A percentile compares a stretch with the other conserved stretches of the same genome.
phyloP scores from a whole-genome alignment of 2,113 vertebrate species.

The Pomatostomus ruficeps region DNA sequence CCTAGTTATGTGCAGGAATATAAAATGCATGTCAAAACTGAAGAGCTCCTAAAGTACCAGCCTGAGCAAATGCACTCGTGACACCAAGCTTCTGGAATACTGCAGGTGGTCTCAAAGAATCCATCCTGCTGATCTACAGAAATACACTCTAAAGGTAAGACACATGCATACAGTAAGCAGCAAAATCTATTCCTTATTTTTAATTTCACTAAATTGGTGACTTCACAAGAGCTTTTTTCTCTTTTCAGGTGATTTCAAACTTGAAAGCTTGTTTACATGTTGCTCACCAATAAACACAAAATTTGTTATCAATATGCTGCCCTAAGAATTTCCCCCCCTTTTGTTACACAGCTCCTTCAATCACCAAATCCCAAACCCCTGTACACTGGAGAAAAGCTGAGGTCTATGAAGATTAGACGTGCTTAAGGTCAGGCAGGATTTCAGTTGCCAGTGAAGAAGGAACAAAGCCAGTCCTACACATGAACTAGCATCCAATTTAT shows the following conservation, averaged over 20 bases:
- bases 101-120: neutral
- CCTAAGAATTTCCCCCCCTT: neutral
- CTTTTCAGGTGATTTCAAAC: neutral
- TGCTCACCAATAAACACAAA: neutral
- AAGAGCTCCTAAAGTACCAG: neutral
- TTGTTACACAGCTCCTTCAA: neutral
- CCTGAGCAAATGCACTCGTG: neutral
- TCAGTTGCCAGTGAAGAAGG: neutral
- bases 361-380: neutral
- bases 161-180: neutral
- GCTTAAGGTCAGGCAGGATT: neutral
- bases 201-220: neutral
- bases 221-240: neutral
- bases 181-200: neutral
- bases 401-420: neutral
- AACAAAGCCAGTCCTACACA: neutral
- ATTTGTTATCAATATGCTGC: neutral
- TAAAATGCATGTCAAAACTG: neutral
- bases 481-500: neutral
- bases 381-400: neutral
- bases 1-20: neutral
- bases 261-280: neutral
- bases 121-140: neutral
- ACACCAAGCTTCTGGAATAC: neutral
- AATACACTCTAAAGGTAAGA: neutral